Conservation (phyloP, 2,797 vertebrate genomes). For the Leucoraja ocellata region DNA sequence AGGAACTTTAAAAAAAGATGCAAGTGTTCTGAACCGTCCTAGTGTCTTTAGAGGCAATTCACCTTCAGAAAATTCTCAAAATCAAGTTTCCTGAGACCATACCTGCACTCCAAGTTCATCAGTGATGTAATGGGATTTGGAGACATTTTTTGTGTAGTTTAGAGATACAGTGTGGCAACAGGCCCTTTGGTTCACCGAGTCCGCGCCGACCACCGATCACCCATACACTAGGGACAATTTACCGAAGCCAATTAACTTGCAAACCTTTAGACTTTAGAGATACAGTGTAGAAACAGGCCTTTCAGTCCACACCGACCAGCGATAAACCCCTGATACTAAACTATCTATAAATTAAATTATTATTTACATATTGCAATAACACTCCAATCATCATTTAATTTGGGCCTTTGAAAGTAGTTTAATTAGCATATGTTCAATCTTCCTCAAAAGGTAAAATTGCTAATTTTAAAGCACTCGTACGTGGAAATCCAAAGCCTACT, state of each 20-base stretch:
- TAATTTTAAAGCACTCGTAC: neutral
- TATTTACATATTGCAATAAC: neutral
- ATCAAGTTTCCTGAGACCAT: neutral
- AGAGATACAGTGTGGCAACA: too few relatives aligned
- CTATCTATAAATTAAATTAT: neutral
- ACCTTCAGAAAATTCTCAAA: neutral
- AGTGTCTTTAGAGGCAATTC: neutral
- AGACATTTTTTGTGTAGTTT: neutral
- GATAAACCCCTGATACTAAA: too few relatives aligned
- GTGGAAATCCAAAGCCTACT: slow-evolving; percentile 19
- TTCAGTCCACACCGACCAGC: too few relatives aligned
- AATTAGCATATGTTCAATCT: neutral
- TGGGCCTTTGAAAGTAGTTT: neutral
- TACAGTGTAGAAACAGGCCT: too few relatives aligned
- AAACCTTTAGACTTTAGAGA: too few relatives aligned
- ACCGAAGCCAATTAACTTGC: too few relatives aligned
- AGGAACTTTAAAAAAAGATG: slow-evolving; percentile 33
- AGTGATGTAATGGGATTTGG: neutral
- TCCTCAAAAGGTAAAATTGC: neutral
- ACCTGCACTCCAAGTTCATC: neutral
- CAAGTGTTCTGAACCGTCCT: neutral
- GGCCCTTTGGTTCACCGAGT: too few relatives aligned
- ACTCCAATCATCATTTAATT: neutral
- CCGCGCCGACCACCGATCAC: too few relatives aligned
- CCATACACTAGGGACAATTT: too few relatives aligned